Conservation (phyloP, 2,888 invertebrate genomes). For the Silvanus unidentatus region DNA sequence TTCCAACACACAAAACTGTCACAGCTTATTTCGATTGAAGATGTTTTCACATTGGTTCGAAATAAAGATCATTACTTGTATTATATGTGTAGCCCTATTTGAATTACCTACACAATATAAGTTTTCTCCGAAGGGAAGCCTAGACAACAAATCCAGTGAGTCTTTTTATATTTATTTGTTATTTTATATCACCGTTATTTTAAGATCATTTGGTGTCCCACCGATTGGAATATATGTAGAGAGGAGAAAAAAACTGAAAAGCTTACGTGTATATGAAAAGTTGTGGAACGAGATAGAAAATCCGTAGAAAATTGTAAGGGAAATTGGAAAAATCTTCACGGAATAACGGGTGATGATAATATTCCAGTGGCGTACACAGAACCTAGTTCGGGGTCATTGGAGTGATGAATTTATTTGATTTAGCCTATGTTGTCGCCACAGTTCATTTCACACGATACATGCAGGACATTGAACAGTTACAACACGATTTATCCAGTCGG, state of each 20-base stretch:
- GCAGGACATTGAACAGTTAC: constrained; percentile 14
- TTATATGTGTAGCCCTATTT: no score
- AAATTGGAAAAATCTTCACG: constrained; percentile 41
- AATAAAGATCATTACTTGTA: no score
- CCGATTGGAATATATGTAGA: constrained; percentile 16
- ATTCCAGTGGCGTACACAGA: constrained; percentile 34
- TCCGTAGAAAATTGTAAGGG: constrained; percentile 32
- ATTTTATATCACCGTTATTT: constrained; percentile 26
- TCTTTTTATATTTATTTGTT: no score
- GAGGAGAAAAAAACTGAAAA: constrained; percentile 12
- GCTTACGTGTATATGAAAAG: constrained; percentile 19
- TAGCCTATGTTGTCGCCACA: constrained; percentile 18
- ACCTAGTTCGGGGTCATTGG: constrained; percentile 21
- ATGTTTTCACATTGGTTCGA: no score
- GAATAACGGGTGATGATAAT: constrained; percentile 33
- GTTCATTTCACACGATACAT: constrained; percentile 20
- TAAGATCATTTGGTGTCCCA: constrained; percentile 27
- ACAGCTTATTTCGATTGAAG: background rate
- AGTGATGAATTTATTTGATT: constrained; percentile 38
- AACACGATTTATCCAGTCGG: constrained; percentile 14
- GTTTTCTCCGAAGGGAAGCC: no score
- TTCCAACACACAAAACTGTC: background rate
- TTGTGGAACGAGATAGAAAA: constrained; percentile 24
- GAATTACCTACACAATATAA: no score
- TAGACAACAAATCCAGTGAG: no score